Conservation (phyloP, 2,797 vertebrate genomes). For the Hippopotamyrus pictus region DNA sequence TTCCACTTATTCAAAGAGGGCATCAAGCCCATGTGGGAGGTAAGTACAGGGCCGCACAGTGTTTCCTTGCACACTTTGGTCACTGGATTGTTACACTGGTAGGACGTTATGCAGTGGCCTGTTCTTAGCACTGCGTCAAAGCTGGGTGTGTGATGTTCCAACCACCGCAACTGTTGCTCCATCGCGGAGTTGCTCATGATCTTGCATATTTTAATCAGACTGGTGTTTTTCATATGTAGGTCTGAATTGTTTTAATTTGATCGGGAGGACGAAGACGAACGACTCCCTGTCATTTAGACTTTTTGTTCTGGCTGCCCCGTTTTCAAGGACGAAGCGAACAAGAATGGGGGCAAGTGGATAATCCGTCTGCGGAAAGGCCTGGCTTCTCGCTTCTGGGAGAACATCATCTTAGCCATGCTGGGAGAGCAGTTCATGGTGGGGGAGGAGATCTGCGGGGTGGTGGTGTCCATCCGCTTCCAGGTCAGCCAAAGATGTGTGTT, state of each 20-base stretch:
- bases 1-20: constrained; percentile 66
- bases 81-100: not conserved
- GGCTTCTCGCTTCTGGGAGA: constrained; percentile 62
- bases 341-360: constrained; percentile 63
- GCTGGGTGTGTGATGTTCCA: not conserved
- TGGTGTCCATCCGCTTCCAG: constrained; percentile 65
- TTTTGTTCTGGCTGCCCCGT: not conserved
- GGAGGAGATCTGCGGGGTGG: constrained; percentile 64
- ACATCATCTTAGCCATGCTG: constrained; percentile 63
- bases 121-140: not conserved
- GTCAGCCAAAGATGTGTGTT: constrained; percentile 30
- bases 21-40: constrained; percentile 71
- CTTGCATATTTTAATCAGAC: not conserved
- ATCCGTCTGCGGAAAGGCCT: constrained; percentile 61
- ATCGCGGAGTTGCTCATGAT: not conserved
- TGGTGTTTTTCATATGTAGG: not conserved
- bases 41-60: constrained; percentile 24
- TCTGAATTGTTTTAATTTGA: not conserved
- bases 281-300: too few species aligned
- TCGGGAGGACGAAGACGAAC: not conserved
- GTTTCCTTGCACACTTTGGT: not conserved
- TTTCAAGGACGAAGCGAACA: constrained; percentile 56
- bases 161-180: not conserved
- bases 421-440: constrained; percentile 69
- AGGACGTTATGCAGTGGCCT: not conserved